Evolutionary conservation across 2,113 vertebrate species (phyloP), one percentile per base, ranked within the genome.

Genomic region (Pteronura brasiliensis): DNA sequence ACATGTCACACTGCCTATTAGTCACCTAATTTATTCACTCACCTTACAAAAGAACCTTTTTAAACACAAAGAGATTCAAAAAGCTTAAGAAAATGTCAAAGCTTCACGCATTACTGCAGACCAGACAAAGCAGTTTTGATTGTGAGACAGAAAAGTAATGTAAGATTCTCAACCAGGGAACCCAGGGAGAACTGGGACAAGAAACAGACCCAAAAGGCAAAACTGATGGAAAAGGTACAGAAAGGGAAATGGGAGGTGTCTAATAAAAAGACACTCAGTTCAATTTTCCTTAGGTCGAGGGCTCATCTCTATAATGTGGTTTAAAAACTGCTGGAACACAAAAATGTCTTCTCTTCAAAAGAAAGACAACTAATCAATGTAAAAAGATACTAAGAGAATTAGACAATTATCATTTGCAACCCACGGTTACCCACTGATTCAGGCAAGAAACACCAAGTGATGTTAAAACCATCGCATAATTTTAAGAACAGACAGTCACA

Each of bases 21-120:
- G 76, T 96, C 77, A 83, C 77, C 42, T 92, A 71, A 88, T 63
- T 69, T 88, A 77, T 79, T 92, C 69, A 69, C 69, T 88, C 59
- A 63, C 52, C 29, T 95, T 92, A 88, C 23, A 84, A 88, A 17
- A 69, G 88, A 95, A 95, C 25, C 34, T 49, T 34, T 77, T 77
- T 59, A 69, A 77, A 92, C 69, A 88, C 49, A 95, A 95, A 79
- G 36, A 88, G 67, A 77, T 69, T 44, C 69, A 34, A 92, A 92
- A 88, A 49, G 69, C n/a, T 31, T 84, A 82, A 84, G 39, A 88
- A 93, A 86, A 86, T 18, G 63, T 69, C 17, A 81, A 90, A 93
- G 71, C 34, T 12, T 77, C 69, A 77, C 25, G 23, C 49, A 59
- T 49, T 90, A 94, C 72, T 52, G 11, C 31, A 15, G 20, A 89